Evolutionary conservation across 92 coral and sea anemone genomes (phyloP).

Genomic region (Zoanthus sociatus): DNA sequence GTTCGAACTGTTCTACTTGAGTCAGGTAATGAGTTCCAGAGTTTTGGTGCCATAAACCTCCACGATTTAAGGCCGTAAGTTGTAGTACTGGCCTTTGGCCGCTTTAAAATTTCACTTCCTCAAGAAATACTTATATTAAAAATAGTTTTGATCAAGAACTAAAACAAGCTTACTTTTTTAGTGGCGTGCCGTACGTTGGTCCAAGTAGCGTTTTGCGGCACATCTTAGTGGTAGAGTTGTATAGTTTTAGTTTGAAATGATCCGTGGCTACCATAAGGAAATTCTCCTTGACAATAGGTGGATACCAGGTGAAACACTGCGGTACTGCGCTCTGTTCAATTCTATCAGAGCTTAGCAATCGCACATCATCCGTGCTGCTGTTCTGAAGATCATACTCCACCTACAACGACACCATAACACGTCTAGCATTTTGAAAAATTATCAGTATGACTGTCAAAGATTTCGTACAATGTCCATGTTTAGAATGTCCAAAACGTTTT

Average conservation of each 20-base stretch:
- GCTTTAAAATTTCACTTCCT: no score
- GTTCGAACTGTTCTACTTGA: no score
- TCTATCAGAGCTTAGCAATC: constrained; percentile 90
- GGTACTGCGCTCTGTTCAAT: constrained; percentile 98
- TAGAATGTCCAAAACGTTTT: no score
- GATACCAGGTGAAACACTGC: constrained; percentile 98
- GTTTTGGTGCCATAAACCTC: no score
- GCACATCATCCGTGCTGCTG: constrained; percentile 93
- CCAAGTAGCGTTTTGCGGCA: constrained; percentile 91
- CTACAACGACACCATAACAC: constrained; percentile 43
- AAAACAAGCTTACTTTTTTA: constrained; percentile 68
- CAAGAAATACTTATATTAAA: no score
- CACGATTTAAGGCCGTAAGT: no score
- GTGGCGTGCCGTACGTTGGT: constrained; percentile 97
- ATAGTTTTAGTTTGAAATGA: constrained; percentile 94
- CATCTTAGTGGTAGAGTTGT: constrained; percentile 98
- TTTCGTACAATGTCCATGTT: no score
- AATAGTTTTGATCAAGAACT: neutral
- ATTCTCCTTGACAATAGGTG: constrained; percentile 97
- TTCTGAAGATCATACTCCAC: constrained; percentile 94
- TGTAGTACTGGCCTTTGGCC: no score
- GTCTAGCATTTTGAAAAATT: no score
- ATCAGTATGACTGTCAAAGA: no score
- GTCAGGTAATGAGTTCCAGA: no score
- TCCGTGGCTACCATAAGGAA: constrained; percentile 94